These are phyloP conservation scores for Hirudinaria manillensis DNA, from an alignment of 2,888 invertebrate species.

Conservation along the genomic window DNA sequence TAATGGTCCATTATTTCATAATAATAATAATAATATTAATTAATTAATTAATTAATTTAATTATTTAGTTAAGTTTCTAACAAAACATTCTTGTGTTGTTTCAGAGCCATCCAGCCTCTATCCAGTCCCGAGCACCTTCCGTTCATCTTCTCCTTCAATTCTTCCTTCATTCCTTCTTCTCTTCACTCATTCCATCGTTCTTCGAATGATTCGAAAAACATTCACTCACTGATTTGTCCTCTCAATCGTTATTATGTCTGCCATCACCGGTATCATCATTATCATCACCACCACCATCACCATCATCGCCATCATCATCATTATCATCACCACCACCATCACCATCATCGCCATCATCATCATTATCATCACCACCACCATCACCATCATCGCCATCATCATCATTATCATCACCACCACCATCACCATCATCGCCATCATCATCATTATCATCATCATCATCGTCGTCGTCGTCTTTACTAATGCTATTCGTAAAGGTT, in stretches of 20 bases:
- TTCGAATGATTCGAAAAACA: too few species aligned
- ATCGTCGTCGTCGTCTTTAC: conserved; percentile 28
- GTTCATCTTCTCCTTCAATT: too few species aligned
- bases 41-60: too few species aligned
- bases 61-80: too few species aligned
- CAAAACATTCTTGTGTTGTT: too few species aligned
- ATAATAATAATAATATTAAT: too few species aligned
- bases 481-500: background rate
- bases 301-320: conserved; percentile 12
- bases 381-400: conserved; percentile 24
- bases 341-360: conserved; percentile 19
- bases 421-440: conserved; percentile 28
- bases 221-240: background rate
- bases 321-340: conserved; percentile 16
- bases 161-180: too few species aligned
- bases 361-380: conserved; percentile 24
- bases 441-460: conserved; percentile 30
- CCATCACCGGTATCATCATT: background rate
- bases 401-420: conserved; percentile 17
- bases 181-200: too few species aligned
- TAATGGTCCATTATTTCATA: too few species aligned
- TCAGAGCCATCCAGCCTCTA: too few species aligned
- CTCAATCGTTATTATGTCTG: background rate
- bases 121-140: too few species aligned
- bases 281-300: background rate